phyloP scores from a whole-genome alignment of 1,140 invertebrate genomes.

The Procambarus clarkii region DNA sequence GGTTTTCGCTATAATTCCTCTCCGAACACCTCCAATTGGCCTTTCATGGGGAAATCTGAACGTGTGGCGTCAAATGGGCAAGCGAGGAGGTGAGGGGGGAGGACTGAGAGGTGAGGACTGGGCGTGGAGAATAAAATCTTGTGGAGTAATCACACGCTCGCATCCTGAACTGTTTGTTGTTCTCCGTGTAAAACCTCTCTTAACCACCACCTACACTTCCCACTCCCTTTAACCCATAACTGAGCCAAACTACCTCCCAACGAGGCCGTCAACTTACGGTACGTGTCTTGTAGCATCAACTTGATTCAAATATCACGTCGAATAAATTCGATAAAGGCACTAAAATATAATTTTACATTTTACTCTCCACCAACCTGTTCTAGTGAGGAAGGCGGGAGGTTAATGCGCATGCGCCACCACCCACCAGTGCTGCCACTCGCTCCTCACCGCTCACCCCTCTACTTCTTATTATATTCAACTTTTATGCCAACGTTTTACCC shows the following conservation, averaged over 20 bases:
- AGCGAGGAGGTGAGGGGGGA: not conserved
- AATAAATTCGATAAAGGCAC: constrained; percentile 59
- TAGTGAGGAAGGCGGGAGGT: constrained; percentile 53
- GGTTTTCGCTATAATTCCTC: not conserved
- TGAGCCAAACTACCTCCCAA: not conserved
- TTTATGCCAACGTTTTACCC: not conserved
- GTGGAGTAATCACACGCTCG: constrained; percentile 32
- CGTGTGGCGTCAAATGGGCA: not conserved
- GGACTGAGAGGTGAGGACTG: not conserved
- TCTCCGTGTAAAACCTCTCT: constrained; percentile 29
- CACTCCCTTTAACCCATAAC: not conserved
- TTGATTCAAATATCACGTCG: constrained; percentile 26
- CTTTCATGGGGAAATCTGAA: not conserved
- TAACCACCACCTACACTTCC: constrained; percentile 25
- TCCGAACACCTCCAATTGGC: not conserved
- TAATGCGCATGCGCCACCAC: constrained; percentile 57
- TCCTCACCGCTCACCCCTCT: not conserved
- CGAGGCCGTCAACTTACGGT: constrained; percentile 26
- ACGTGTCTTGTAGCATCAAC: constrained; percentile 59
- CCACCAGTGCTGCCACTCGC: constrained; percentile 7
- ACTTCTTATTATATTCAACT: not conserved
- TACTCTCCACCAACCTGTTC: constrained; percentile 56
- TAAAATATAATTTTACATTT: constrained; percentile 51
- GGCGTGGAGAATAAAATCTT: constrained; percentile 47
- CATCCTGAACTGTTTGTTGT: constrained; percentile 44